A percentile compares a stretch with the other conserved stretches of the same genome.
Evolutionary conservation across 1,140 invertebrate species (phyloP).

Genomic region (Danaus melanippus): DNA sequence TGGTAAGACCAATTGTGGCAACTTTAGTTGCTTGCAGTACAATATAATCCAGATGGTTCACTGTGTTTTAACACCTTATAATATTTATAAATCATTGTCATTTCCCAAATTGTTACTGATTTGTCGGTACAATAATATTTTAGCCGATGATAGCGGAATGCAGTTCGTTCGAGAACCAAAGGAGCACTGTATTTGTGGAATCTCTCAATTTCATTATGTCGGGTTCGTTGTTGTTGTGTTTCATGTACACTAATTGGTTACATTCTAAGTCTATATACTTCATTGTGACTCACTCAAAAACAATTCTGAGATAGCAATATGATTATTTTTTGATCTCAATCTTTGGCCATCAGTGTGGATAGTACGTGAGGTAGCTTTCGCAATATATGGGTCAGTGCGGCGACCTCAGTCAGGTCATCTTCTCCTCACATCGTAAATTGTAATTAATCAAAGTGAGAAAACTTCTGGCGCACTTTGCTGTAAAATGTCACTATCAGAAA

Average conservation of each 20-base stretch:
- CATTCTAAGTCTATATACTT: conserved; percentile 37
- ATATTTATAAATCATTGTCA: conserved; percentile 33
- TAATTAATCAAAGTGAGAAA: conserved; percentile 25
- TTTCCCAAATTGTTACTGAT: conserved; percentile 28
- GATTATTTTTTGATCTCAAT: conserved; percentile 22
- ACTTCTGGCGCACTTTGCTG: conserved; percentile 18
- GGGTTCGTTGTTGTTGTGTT: conserved; percentile 28
- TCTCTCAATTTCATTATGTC: conserved; percentile 28
- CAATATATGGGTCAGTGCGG: conserved; percentile 27
- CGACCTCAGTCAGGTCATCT: conserved; percentile 30
- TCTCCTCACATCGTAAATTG: conserved; percentile 28
- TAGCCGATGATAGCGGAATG: conserved; percentile 28
- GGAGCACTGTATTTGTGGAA: conserved; percentile 16
- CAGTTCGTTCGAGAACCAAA: conserved; percentile 11
- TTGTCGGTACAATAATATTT: conserved; percentile 28
- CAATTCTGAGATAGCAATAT: conserved; percentile 17
- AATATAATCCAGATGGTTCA: conserved; percentile 35
- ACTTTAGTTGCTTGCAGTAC: no score
- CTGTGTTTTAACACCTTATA: conserved; percentile 52
- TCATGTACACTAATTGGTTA: conserved; percentile 35
- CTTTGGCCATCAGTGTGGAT: conserved; percentile 28
- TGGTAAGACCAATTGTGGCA: conserved; percentile 23
- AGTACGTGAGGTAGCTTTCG: conserved; percentile 27
- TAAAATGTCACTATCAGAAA: conserved; percentile 19
- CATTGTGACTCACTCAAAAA: conserved; percentile 31